These are phyloP conservation scores for Sogatella furcifera DNA, from an alignment of 1,140 invertebrate species.

Conservation along the genomic window DNA sequence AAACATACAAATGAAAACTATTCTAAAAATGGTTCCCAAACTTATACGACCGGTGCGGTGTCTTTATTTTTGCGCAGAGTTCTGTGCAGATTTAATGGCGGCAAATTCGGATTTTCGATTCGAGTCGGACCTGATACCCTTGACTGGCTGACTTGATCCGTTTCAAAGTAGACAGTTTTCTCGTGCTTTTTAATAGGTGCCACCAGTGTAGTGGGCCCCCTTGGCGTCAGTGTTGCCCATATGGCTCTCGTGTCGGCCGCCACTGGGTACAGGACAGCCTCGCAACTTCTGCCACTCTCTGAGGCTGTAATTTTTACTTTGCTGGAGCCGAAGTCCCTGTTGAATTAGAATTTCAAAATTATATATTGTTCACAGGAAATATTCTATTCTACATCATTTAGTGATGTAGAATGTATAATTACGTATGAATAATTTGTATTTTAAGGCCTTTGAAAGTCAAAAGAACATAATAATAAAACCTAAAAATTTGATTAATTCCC, in stretches of 20 bases:
- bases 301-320: conserved; percentile 1
- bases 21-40: no score
- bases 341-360: neutral
- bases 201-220: conserved; percentile 50
- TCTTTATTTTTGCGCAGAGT: conserved; percentile 6
- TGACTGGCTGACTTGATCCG: conserved; percentile 40
- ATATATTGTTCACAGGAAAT: neutral
- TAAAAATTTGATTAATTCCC: no score
- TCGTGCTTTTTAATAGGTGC: conserved; percentile 37
- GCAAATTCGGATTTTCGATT: conserved; percentile 68
- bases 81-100: conserved; percentile 59
- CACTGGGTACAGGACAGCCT: conserved; percentile 40
- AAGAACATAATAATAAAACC: no score
- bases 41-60: conserved; percentile 7
- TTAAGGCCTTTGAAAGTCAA: no score
- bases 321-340: neutral
- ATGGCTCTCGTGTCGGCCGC: conserved; percentile 53
- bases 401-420: no score
- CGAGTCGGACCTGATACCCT: conserved; percentile 64
- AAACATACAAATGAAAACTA: no score
- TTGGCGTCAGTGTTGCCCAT: conserved; percentile 72
- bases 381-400: no score
- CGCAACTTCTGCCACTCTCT: conserved; percentile 28
- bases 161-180: conserved; percentile 62
- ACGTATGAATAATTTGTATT: no score